These are phyloP conservation scores for Scaptodrosophila lebanonensis DNA, from an alignment of 1,140 invertebrate species.

Conservation along the genomic window DNA sequence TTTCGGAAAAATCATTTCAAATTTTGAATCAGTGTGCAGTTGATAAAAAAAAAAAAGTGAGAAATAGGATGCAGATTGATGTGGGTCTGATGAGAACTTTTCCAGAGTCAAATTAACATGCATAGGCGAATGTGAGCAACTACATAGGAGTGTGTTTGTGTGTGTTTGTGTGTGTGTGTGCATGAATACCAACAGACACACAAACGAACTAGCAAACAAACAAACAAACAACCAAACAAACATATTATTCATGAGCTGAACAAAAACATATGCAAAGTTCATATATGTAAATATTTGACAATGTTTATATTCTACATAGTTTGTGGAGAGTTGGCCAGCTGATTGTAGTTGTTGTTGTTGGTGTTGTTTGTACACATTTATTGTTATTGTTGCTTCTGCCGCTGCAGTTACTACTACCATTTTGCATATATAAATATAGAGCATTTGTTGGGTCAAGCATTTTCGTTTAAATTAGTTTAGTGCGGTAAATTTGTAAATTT, in stretches of 20 bases:
- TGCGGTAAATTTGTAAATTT: conserved; percentile 12
- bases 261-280: conserved; percentile 54
- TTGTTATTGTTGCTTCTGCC: conserved; percentile 15
- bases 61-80: no score
- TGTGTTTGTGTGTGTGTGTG: no score
- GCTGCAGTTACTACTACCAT: no score
- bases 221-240: conserved; percentile 7
- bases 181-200: conserved; percentile 1
- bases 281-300: conserved; percentile 63
- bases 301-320: conserved; percentile 51
- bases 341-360: conserved; percentile 38
- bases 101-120: no score
- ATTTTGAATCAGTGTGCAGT: no score
- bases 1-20: no score
- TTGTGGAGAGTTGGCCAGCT: conserved; percentile 53
- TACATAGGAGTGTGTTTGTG: no score
- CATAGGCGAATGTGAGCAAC: no score
- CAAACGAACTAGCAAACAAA: conserved; percentile 12
- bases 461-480: conserved; percentile 17
- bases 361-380: background rate
- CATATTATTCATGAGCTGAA: conserved; percentile 41
- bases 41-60: no score
- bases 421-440: conserved; percentile 32
- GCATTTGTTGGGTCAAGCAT: conserved; percentile 2
- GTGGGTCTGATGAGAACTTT: no score